Conservation (phyloP, 2,113 vertebrate genomes). For the Pedionomus torquatus region DNA sequence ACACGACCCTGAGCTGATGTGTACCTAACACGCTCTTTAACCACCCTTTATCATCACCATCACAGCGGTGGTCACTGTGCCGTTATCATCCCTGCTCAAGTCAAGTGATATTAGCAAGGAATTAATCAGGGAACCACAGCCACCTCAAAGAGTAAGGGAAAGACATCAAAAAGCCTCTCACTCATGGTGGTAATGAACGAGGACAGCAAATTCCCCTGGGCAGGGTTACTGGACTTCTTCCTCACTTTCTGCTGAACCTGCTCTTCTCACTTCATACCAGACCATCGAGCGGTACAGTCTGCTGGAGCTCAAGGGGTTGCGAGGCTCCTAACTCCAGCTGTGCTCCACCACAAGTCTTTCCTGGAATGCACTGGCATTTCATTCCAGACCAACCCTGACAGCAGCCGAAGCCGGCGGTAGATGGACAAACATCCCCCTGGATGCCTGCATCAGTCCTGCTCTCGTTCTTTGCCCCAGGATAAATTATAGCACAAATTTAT, state of each 20-base stretch:
- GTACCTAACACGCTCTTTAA: rapidly evolving
- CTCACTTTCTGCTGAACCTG: background rate
- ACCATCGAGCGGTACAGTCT: background rate
- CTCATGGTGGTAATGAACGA: background rate
- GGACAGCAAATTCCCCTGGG: background rate
- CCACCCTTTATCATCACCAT: background rate
- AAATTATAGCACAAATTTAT: background rate
- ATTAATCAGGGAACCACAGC: background rate
- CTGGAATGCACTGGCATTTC: background rate
- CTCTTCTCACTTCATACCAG: background rate
- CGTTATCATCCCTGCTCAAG: background rate
- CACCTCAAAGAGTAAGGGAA: background rate
- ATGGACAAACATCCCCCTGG: background rate
- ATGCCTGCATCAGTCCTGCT: rapidly evolving
- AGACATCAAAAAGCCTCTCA: background rate
- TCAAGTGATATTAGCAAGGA: background rate
- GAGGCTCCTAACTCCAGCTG: background rate
- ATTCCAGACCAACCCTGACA: background rate
- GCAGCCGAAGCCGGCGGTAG: rapidly evolving
- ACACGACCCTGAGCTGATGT: rapidly evolving
- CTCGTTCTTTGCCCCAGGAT: background rate
- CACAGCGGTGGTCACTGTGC: background rate
- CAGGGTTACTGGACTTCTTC: background rate
- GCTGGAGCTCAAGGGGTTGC: background rate
- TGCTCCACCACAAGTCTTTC: background rate